Evolutionary conservation across 2,888 invertebrate species (phyloP).

Genomic region (Liopterus haemorrhoidalis): DNA sequence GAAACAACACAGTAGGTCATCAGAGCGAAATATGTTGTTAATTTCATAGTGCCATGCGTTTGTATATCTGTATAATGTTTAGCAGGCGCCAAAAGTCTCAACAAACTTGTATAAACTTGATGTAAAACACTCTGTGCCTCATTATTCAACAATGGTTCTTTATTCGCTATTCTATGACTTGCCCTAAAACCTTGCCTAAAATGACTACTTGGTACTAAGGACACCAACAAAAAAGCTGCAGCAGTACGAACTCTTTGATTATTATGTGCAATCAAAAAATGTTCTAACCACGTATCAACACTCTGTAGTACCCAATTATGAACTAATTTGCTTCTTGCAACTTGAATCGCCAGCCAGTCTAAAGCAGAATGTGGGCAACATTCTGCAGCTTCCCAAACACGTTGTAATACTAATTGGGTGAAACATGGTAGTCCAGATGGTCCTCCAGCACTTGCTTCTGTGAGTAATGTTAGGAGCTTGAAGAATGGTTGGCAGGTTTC

Average conservation of each 20-base stretch:
- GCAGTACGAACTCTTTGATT: slow-evolving; percentile 85
- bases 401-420: slow-evolving; percentile 79
- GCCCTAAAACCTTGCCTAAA: slow-evolving; percentile 83
- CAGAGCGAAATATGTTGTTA: slow-evolving; percentile 88
- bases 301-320: slow-evolving; percentile 89
- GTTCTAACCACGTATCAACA: slow-evolving; percentile 88
- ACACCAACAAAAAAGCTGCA: slow-evolving; percentile 82
- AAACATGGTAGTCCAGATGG: slow-evolving; percentile 82
- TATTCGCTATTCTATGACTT: slow-evolving; percentile 47
- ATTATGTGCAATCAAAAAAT: slow-evolving; percentile 76
- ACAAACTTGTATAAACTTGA: slow-evolving; percentile 66
- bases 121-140: slow-evolving; percentile 54
- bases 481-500: slow-evolving; percentile 91
- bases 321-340: slow-evolving; percentile 81
- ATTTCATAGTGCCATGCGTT: slow-evolving; percentile 83
- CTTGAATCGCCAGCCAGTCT: slow-evolving; percentile 84
- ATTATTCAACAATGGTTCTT: slow-evolving; percentile 50
- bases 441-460: slow-evolving; percentile 64
- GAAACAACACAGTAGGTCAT: slow-evolving; percentile 88
- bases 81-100: slow-evolving; percentile 73
- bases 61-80: slow-evolving; percentile 81
- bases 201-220: slow-evolving; percentile 83
- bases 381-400: slow-evolving; percentile 86
- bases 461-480: slow-evolving; percentile 80
- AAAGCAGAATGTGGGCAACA: slow-evolving; percentile 86